Percentiles rank a stretch among this genome's conserved stretches.
Conservation (phyloP, 2,888 invertebrate genomes). For the Dynastes maya region DNA sequence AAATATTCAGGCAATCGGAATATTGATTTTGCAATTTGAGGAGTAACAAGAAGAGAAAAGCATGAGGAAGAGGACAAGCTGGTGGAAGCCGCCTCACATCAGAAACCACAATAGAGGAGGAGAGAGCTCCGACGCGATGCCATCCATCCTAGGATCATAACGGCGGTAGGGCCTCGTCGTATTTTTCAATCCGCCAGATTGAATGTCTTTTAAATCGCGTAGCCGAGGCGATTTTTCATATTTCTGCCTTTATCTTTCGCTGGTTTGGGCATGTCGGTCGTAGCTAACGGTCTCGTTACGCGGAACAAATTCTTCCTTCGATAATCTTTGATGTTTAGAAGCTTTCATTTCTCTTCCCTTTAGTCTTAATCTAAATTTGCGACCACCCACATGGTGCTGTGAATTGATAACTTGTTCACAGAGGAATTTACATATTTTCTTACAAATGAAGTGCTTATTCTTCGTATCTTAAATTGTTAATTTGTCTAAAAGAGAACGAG, state of each 20-base stretch:
- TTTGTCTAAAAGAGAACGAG: too few relatives aligned
- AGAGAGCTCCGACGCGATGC: neutral
- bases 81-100: neutral
- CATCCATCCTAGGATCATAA: neutral
- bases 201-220: constrained; percentile 27
- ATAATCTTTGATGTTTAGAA: constrained; percentile 14
- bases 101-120: neutral
- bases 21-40: constrained; percentile 37
- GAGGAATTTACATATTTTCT: too few relatives aligned
- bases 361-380: too few relatives aligned
- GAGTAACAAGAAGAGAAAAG: neutral
- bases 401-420: too few relatives aligned
- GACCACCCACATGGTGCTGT: too few relatives aligned
- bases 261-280: constrained; percentile 8
- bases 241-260: constrained; percentile 28
- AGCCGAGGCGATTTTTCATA: constrained; percentile 28
- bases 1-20: constrained; percentile 37
- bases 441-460: too few relatives aligned
- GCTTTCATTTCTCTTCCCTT: too few relatives aligned
- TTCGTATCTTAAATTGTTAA: too few relatives aligned
- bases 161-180: neutral
- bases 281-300: neutral
- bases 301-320: neutral
- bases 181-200: constrained; percentile 17
- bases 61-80: neutral